Base-by-base conservation (phyloP, 2,888 invertebrate species). In the Yponomeuta evonymella region DNA sequence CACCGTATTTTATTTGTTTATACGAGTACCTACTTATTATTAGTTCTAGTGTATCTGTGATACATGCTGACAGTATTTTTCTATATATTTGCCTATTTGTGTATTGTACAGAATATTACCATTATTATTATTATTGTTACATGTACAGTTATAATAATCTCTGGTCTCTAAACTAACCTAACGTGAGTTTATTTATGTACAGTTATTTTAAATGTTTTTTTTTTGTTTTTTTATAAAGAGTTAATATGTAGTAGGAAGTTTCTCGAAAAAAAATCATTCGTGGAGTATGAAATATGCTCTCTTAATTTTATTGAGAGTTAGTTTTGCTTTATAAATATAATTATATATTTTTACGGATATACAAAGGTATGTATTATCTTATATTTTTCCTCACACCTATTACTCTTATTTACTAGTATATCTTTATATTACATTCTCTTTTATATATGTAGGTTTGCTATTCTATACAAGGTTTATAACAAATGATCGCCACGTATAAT, bases 1-100 rank as follows among this genome's bases (percentile, higher is more conserved):
- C 83, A 84, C 83, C 83, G 82, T 81, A 80, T 77, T 80, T 72
- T 73, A 73, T 76, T 72, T 78, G 77, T 79, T 63, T n/a, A 63
- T 70, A 43, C 1, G 23, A 43, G 6, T 43, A 43, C 43, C 43
- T 43, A 15, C 15, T 58, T 15, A 48, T 36, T 36, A 29, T 70
- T 63, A 63, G 23, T 70, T 64, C 75, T 75, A 75, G 76, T 77
- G 70, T 73, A 74, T 71, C 72, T 71, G 73, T 76, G 73, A 75
- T 69, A 70, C 72, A 70, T 72, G 63, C 65, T 72, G 74, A 74
- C 76, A 75, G 75, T 76, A 77, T 79, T 75, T 74, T 67, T 33
- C 12, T 33, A 3, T 67, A 67, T 36, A 43, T 23, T 65, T 65
- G 43, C 36, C 36, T 43, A 66, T 30, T 11, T 66, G 43, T 43